These are phyloP conservation scores for Pachyuromys duprasi DNA, from an alignment of 2,797 vertebrate genomes.

Conservation along the genomic window DNA sequence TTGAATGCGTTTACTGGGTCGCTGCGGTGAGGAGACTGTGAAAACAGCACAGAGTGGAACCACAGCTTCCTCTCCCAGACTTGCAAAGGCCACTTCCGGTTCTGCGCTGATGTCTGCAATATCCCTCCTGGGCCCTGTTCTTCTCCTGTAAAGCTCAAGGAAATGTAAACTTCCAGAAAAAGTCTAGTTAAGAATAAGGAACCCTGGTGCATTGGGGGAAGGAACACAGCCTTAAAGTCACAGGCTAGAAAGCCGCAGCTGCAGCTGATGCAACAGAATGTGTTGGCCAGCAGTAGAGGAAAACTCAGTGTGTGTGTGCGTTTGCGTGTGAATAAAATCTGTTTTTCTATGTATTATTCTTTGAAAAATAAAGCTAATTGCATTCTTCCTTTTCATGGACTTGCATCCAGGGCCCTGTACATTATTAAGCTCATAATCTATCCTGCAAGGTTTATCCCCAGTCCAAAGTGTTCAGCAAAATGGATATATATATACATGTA, in stretches of 20 bases:
- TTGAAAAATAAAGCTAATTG: background rate
- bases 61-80: conserved; percentile 57
- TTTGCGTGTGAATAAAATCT: background rate
- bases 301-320: too few relatives aligned
- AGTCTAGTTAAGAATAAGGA: background rate
- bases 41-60: conserved; percentile 45
- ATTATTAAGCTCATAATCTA: background rate
- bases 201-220: background rate
- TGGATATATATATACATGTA: too few relatives aligned
- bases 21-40: conserved; percentile 37
- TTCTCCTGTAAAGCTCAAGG: background rate
- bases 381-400: too few relatives aligned
- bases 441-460: background rate
- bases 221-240: background rate
- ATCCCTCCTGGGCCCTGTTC: conserved; percentile 56
- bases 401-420: background rate
- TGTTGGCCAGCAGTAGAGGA: background rate
- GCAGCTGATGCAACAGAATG: background rate
- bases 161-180: background rate
- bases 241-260: background rate
- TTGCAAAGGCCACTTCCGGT: conserved; percentile 12
- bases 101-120: background rate
- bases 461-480: background rate
- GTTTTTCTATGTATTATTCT: background rate
- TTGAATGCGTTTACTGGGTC: conserved; percentile 80